A percentile compares a stretch with the other conserved stretches of the same genome.
Conservation (phyloP, 1,140 invertebrate species). For the Lerema accius region DNA sequence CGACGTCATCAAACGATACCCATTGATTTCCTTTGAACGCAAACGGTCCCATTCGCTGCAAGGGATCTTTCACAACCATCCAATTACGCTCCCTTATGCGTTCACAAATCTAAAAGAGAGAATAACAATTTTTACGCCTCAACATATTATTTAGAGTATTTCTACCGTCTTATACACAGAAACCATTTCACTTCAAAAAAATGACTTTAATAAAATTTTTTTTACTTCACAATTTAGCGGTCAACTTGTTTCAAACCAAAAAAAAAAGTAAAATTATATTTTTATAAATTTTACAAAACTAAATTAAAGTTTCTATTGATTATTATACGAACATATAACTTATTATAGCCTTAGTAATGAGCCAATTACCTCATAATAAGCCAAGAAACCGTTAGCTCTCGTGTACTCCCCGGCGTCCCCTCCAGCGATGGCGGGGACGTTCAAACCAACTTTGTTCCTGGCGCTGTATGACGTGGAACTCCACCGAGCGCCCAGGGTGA, state of each 20-base stretch:
- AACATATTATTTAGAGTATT: background rate
- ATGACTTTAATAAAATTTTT: too few relatives aligned
- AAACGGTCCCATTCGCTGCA: conserved; percentile 92
- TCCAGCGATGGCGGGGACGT: conserved; percentile 88
- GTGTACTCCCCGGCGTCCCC: conserved; percentile 93
- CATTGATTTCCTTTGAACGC: conserved; percentile 94
- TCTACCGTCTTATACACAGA: too few relatives aligned
- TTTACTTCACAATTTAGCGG: background rate
- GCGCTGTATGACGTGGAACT: conserved; percentile 22
- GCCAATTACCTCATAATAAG: conserved; percentile 94
- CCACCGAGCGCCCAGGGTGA: conserved; percentile 81
- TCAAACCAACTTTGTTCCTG: conserved; percentile 81
- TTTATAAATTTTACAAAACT: too few relatives aligned
- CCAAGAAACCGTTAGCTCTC: conserved; percentile 91
- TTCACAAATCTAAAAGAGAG: conserved; percentile 91
- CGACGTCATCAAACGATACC: conserved; percentile 94
- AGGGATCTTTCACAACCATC: conserved; percentile 90
- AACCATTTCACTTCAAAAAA: too few relatives aligned
- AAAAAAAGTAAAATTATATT: background rate
- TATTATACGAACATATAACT: too few relatives aligned
- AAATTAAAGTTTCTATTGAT: too few relatives aligned
- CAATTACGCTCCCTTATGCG: conserved; percentile 89
- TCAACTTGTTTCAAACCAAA: background rate
- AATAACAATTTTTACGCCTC: too few relatives aligned
- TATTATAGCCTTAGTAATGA: too few relatives aligned